Percentiles rank a stretch among this genome's conserved stretches.
Conservation (phyloP, 92 coral and sea anemone species). For the Parazoanthus swiftii region DNA sequence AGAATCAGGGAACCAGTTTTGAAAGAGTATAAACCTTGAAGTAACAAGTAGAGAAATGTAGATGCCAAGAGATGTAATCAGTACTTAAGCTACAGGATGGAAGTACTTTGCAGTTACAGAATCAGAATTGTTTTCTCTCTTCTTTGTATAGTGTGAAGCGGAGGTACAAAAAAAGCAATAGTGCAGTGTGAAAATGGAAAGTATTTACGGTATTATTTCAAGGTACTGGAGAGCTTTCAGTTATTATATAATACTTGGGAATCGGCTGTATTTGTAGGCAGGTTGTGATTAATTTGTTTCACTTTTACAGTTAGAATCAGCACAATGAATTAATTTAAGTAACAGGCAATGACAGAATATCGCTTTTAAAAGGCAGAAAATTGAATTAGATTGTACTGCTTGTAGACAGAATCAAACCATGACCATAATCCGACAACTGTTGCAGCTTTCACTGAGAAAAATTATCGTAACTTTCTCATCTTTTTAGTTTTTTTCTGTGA, state of each 20-base stretch:
- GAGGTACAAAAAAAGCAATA: background rate
- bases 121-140: background rate
- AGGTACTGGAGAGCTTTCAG: background rate
- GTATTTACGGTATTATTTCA: background rate
- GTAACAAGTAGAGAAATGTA: slow-evolving; percentile 22
- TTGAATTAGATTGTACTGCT: background rate
- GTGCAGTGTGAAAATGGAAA: background rate
- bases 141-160: background rate
- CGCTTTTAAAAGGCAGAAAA: background rate
- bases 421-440: background rate
- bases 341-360: background rate
- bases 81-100: slow-evolving; percentile 5
- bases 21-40: slow-evolving; percentile 14
- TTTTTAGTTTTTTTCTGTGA: background rate
- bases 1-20: slow-evolving; percentile 34
- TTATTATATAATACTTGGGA: background rate
- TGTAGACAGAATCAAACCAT: background rate
- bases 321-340: background rate
- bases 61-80: slow-evolving; percentile 18
- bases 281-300: background rate
- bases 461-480: too few species aligned
- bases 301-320: background rate
- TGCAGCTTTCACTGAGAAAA: background rate
- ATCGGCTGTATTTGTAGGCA: background rate
- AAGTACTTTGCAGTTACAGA: background rate